Percentiles rank a stretch among this genome's conserved stretches.
Evolutionary conservation across 2,888 invertebrate genomes (phyloP).

Genomic region (Parnassius apollo): DNA sequence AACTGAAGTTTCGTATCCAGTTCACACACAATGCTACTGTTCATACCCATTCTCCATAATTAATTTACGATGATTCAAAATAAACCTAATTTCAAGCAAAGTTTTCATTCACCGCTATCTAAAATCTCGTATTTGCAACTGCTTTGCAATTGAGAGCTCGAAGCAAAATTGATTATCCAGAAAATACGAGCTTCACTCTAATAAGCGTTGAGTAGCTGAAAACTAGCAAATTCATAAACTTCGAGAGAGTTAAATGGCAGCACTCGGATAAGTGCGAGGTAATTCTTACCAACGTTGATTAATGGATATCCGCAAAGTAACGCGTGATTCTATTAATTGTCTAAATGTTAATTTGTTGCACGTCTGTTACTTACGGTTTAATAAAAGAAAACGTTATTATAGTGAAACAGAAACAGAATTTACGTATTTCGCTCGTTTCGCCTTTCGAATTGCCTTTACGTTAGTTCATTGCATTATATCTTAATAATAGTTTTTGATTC

Average conservation of each 20-base stretch:
- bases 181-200: conserved; percentile 57
- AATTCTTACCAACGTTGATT: too few relatives aligned
- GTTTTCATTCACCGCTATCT: conserved; percentile 34
- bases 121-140: conserved; percentile 48
- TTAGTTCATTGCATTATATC: too few relatives aligned
- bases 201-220: conserved; percentile 37
- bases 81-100: conserved; percentile 11
- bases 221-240: conserved; percentile 39
- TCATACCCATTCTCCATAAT: too few relatives aligned
- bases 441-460: too few relatives aligned
- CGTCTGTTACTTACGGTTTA: not conserved
- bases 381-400: not conserved
- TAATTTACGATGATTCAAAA: not conserved
- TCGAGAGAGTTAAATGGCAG: conserved; percentile 48
- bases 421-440: too few relatives aligned
- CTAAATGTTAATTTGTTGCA: conserved; percentile 1
- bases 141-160: conserved; percentile 53
- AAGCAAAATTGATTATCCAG: conserved; percentile 65
- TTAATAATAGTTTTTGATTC: too few relatives aligned
- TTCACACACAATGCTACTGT: too few relatives aligned
- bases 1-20: too few relatives aligned
- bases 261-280: conserved; percentile 27
- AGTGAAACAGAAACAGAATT: too few relatives aligned
- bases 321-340: not conserved
- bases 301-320: not conserved